A percentile compares a stretch with the other conserved stretches of the same genome.
Conservation (phyloP, 2,888 invertebrate species). For the Baccha elongata region DNA sequence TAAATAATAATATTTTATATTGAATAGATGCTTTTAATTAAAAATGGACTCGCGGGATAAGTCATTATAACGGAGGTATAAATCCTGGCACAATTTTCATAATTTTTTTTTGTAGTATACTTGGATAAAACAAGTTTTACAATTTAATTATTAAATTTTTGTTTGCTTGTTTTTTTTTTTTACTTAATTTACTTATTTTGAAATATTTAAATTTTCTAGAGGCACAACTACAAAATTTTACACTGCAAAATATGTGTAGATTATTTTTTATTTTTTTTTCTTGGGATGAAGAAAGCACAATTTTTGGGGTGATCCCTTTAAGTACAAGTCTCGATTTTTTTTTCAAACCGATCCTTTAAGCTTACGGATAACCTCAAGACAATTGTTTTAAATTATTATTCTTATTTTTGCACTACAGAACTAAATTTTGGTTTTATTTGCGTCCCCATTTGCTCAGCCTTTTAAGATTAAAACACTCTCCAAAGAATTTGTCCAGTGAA, state of each 20-base stretch:
- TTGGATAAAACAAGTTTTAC: slow-evolving; percentile 45
- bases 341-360: slow-evolving; percentile 55
- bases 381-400: slow-evolving; percentile 24
- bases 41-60: slow-evolving; percentile 9
- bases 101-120: slow-evolving; percentile 27
- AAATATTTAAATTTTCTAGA: slow-evolving; percentile 62
- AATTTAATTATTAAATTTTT: slow-evolving; percentile 11
- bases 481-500: slow-evolving; percentile 92
- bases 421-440: slow-evolving; percentile 57
- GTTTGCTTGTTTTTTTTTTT: slow-evolving; percentile 3
- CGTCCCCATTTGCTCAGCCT: slow-evolving; percentile 76
- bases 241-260: slow-evolving; percentile 35
- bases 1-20: slow-evolving; percentile 46
- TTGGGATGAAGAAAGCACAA: slow-evolving; percentile 41
- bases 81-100: slow-evolving; percentile 63
- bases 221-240: slow-evolving; percentile 74
- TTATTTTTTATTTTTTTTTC: slow-evolving; percentile 21
- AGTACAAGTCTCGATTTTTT: slow-evolving; percentile 61
- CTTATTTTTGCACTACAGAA: slow-evolving; percentile 24
- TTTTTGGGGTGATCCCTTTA: slow-evolving; percentile 53
- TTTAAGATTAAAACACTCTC: slow-evolving; percentile 80
- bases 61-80: slow-evolving; percentile 37
- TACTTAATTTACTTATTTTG: slow-evolving; percentile 54
- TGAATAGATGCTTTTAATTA: background rate
- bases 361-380: slow-evolving; percentile 43